Evolutionary conservation across 2,888 invertebrate species (phyloP), one percentile per base, ranked within the genome.

Genomic region (Amphipoea lucens): DNA sequence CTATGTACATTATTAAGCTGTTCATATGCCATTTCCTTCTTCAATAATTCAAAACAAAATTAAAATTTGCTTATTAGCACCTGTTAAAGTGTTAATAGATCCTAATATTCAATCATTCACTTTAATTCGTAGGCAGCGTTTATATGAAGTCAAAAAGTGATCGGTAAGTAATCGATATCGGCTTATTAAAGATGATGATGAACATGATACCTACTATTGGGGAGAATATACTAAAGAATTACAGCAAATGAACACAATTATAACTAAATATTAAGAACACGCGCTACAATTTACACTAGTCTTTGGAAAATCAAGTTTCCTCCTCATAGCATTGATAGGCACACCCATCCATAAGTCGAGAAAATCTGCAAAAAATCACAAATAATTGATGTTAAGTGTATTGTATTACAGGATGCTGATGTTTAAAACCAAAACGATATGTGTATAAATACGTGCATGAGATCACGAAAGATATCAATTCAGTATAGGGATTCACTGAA

Each of bases 391-490:
- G 42, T 63, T 86, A 90, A 88, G 85, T 83, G 77, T 89, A 90
- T 87, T 87, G 60, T 85, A 88, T 89, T 89, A 88, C 90, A 91
- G 93, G 93, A 92, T 92, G 91, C 91, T 90, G 87, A 92, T 90
- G 87, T 87, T 92, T 93, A 93, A 91, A 90, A 88, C 89, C 85
- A 89, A 92, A 93, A 86, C 89, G 88, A 89, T 91, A 90, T 90
- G 85, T 89, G 92, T 94, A 94, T 94, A 94, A 92, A 94, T 94
- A 94, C 91, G 81, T 87, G 90, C n/a, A 89, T 72, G 80, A 90
- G 86, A 90, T 91, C 86, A 90, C 82, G 83, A 88, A 82, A 79
- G 57, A 84, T 89, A 90, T 92, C 92, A 93, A 90, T 92, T 88
- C 88, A 90, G 89, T 90, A 83, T 85, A 82, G 88, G 83, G 87